Percentiles rank a stretch among this genome's conserved stretches.
Conservation (phyloP, 2,797 vertebrate species). For the Peromyscus nudipes region DNA sequence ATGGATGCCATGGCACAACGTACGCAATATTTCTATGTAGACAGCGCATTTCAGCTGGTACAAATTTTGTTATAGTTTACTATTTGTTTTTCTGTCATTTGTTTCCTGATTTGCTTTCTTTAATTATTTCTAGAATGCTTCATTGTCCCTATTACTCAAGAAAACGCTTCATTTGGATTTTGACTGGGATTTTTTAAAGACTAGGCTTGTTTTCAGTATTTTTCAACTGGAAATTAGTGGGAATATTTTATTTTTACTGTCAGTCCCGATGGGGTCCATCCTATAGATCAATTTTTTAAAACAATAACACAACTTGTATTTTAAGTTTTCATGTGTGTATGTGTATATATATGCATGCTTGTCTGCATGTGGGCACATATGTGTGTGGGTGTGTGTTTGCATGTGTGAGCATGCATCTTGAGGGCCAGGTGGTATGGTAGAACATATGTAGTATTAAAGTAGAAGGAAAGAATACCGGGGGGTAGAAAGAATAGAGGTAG, state of each 20-base stretch:
- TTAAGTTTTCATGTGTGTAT: neutral
- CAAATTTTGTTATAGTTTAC: constrained; percentile 54
- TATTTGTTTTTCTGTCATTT: constrained; percentile 56
- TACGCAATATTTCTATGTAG: neutral
- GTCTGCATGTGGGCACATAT: neutral
- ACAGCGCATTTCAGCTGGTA: neutral
- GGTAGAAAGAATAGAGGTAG: neutral
- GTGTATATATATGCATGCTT: neutral
- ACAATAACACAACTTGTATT: constrained; percentile 52
- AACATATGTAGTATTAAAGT: neutral
- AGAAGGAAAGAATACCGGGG: neutral
- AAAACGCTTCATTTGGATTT: constrained; percentile 47
- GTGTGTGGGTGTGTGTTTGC: neutral
- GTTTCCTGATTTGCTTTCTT: constrained; percentile 38
- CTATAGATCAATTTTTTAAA: constrained; percentile 62
- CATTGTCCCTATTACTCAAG: constrained; percentile 14
- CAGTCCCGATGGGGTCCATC: constrained; percentile 56
- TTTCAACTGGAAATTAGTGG: constrained; percentile 69
- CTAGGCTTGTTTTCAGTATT: neutral
- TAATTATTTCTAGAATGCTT: constrained; percentile 7
- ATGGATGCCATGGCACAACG: neutral
- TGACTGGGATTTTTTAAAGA: constrained; percentile 56
- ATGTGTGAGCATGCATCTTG: neutral
- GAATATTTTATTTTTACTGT: constrained; percentile 77
- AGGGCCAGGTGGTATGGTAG: neutral